Base-by-base conservation (phyloP, 2,797 vertebrate species). In the Pogonophryne albipinna region DNA sequence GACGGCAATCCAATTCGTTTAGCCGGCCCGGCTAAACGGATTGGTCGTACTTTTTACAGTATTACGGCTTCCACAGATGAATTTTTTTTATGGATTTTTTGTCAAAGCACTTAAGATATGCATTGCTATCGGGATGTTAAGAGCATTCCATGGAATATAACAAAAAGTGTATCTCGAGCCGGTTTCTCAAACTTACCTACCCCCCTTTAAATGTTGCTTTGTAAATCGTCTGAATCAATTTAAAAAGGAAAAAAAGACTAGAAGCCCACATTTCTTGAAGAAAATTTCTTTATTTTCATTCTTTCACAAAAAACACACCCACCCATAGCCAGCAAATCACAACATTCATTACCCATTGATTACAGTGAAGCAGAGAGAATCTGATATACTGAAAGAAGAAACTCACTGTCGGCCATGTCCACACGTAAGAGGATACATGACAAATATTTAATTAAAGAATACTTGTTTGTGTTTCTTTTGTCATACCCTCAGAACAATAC, bases 241-340 rank as follows among this genome's bases (percentile, higher is more conserved):
- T 20, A 15, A 44, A 23, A 27, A 76, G 20, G 4, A 4, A 53
- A 71, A 65, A 71, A 63, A 44, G 59, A 51, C 34, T 16, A 51
- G 2, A 71, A 3, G 50, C 14, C 6, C 4, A 67, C 9, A 41
- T 56, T 64, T 71, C 12, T 64, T 76, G 41, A 79, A 60, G 64
- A 83, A 86, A 80, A 65, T 66, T 0, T 61, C 13, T 87, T 88
- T 51, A 71, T 85, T 83, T 74, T 66, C 51, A 83, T 74, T 83
- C 9, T 70, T 80, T 78, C 71, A 88, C 70, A 72, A 70, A 69
- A 59, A 74, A 59, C 64, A 23, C 17, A 63, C 13, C 45, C 61
- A 82, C 27, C 10, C 56, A 51, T n/a, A 45, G 10, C 70, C 46
- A 16, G 23, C 46, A 78, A 65, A 67, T 17, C 57, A 74, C 56